Base-by-base conservation (phyloP, 2,797 vertebrate species). In the Sciaenops ocellatus region DNA sequence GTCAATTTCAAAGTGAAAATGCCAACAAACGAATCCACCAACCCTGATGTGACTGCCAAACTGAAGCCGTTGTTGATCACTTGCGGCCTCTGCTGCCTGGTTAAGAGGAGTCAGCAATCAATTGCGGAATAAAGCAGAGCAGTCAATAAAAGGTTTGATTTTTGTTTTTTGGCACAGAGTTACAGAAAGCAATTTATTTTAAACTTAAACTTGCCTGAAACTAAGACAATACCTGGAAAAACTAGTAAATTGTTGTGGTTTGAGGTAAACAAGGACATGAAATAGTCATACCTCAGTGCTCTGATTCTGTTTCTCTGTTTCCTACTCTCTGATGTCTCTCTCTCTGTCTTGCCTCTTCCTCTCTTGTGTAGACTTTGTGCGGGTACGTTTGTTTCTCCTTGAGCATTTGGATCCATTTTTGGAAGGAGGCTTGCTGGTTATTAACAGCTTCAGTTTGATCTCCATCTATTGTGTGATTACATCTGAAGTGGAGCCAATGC, bases 401-500 rank as follows among this genome's bases (percentile, higher is more conserved):
- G 4, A 69, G 67, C 15, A 17, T 83, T 79, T 71, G 42, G 15
- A 26, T 71, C 28, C 46, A 30, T 73, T 28, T 79, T 83, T 78
- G 73, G 69, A 72, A 66, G 42, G 12, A 69, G 64, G 70, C 44
- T 79, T 79, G 60, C 60, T 73, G 75, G 63, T 73, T 79, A 85
- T 85, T 76, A 70, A 55, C 59, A 18, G 57, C 77, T 76, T 83
- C 59, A 18, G 57, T 79, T 74, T 83, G 78, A 82, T 85, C 67
- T 41, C 24, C 51, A 65, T 83, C 60, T 80, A 73, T 72, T 81
- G 69, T 81, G 41, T 75, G 60, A 84, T 70, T 47, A 51, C 54
- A 74, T 85, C 67, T 76, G 78, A 87, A 81, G 69, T 70, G 42
- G 30, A 84, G 81, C 82, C 77, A 82, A 72, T 47, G 42, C 47